Percentiles rank a stretch among this genome's conserved stretches.
Conservation (phyloP, 2,888 invertebrate species). For the Creontiades dilutus region DNA sequence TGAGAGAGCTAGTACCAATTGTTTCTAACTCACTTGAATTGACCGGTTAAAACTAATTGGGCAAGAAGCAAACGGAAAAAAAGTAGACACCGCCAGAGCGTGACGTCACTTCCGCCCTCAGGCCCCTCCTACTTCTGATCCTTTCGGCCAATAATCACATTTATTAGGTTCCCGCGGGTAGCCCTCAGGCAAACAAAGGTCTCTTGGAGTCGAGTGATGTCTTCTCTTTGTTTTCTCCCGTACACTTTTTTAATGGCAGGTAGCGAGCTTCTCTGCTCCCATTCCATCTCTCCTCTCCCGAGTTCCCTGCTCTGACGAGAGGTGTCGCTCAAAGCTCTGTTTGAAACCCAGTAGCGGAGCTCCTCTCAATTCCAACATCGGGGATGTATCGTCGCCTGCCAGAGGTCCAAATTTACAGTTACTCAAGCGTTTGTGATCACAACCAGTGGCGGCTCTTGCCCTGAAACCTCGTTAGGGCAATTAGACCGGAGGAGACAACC, state of each 20-base stretch:
- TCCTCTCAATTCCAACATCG: too few species aligned
- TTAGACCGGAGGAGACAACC: too few species aligned
- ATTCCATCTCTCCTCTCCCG: constrained; percentile 11
- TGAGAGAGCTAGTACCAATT: constrained; percentile 17
- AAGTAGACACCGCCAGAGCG: constrained; percentile 33
- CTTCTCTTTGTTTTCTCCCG: constrained; percentile 36
- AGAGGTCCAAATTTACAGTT: too few species aligned
- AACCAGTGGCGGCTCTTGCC: too few species aligned
- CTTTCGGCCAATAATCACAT: constrained; percentile 59
- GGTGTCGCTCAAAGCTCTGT: constrained; percentile 45
- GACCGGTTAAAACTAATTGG: constrained; percentile 46
- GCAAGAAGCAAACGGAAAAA: constrained; percentile 42
- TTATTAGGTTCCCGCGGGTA: constrained; percentile 48
- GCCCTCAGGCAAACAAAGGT: constrained; percentile 58
- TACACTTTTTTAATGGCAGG: constrained; percentile 59
- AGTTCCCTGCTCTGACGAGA: constrained; percentile 6
- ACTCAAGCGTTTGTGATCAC: too few species aligned
- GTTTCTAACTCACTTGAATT: constrained; percentile 45
- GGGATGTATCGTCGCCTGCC: too few species aligned
- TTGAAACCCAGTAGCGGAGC: neutral
- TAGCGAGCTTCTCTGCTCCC: constrained; percentile 57
- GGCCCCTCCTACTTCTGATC: constrained; percentile 57
- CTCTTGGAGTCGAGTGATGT: neutral
- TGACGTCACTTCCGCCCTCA: constrained; percentile 63
- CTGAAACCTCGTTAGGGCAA: too few species aligned